Base-by-base conservation (phyloP, 2,113 vertebrate species). In the Spea bombifrons region DNA sequence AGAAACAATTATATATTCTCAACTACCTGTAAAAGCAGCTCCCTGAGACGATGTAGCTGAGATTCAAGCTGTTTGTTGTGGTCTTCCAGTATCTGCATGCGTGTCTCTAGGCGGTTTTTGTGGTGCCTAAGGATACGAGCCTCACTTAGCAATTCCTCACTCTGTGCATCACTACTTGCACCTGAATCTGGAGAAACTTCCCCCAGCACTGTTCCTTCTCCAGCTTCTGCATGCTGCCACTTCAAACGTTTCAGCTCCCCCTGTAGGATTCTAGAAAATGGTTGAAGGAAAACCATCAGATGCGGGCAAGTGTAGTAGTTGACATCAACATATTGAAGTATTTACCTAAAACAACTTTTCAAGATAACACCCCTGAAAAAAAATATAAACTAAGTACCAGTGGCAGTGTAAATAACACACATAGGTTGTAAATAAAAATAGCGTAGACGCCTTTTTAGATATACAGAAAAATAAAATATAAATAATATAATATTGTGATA, bases 1-100 rank as follows among this genome's bases (percentile, higher is more conserved):
- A 30, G 30, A 30, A 30, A 30, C 30, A 30, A 1, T 30, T 30
- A 30, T 30, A 30, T 30, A 30, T 1, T 30, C 30, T 30, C 30
- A 30, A 30, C 30, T 66, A 98, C 97, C 95, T 99, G 97, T 75
- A 98, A 88, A 72, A 99, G 93, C 57, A 99, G 90, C 86, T 98
- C 97, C 81, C 97, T 90, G 84, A 99, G 91, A 76, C 97, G 90
- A 79, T 88, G 92, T 66, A 99, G 90, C 88, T 99, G 97, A 0
- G 97, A 98, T 84, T 99, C 97, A 30, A 99, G 89, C 85, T 99
- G 96, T 83, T 97, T 98, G 89, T 99, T 99, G 91, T 99, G 97
- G 82, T 98, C 97, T 84, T 99, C 97, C 78, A 99, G 90, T 85
- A 99, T 99, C 91, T 98, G 95, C 97, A 99, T 99, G 8, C 97